Conservation (phyloP, 2,888 invertebrate species). For the Timandra comae region DNA sequence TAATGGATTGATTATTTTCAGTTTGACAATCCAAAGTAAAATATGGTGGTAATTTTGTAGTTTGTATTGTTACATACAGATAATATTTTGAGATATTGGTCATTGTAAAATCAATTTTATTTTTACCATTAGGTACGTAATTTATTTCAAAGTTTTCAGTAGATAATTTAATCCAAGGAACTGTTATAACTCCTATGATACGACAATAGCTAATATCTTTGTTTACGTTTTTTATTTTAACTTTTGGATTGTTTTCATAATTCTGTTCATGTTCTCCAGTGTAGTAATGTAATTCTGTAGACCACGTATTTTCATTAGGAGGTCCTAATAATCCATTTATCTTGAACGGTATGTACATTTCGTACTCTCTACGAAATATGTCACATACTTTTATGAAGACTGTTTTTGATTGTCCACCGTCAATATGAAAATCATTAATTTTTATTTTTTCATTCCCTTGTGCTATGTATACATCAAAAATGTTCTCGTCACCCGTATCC, state of each 20-base stretch:
- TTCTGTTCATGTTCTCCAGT: slow-evolving; percentile 49
- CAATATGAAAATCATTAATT: slow-evolving; percentile 43
- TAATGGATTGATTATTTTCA: slow-evolving; percentile 31
- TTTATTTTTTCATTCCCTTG: slow-evolving; percentile 54
- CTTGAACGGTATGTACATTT: slow-evolving; percentile 76
- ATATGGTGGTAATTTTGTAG: slow-evolving; percentile 47
- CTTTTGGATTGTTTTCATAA: slow-evolving; percentile 55
- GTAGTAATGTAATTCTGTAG: slow-evolving; percentile 53
- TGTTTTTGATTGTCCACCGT: slow-evolving; percentile 52
- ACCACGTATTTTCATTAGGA: slow-evolving; percentile 40
- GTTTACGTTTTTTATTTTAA: slow-evolving; percentile 47
- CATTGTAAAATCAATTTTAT: slow-evolving; percentile 50
- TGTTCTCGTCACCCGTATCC: slow-evolving; percentile 52
- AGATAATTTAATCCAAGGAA: slow-evolving; percentile 59
- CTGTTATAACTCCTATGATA: slow-evolving; percentile 57
- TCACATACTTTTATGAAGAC: slow-evolving; percentile 58
- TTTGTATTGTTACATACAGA: slow-evolving; percentile 47
- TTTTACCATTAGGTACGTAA: slow-evolving; percentile 31
- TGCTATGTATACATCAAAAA: slow-evolving; percentile 51
- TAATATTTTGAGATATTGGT: slow-evolving; percentile 60
- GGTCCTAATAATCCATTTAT: slow-evolving; percentile 78
- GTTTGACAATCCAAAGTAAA: slow-evolving; percentile 45
- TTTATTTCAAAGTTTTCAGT: slow-evolving; percentile 55
- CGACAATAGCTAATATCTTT: slow-evolving; percentile 61
- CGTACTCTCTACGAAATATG: slow-evolving; percentile 64